Evolutionary conservation across 1,140 invertebrate genomes (phyloP), one percentile per base, ranked within the genome.

Genomic region (Phymastichus coffea): DNA sequence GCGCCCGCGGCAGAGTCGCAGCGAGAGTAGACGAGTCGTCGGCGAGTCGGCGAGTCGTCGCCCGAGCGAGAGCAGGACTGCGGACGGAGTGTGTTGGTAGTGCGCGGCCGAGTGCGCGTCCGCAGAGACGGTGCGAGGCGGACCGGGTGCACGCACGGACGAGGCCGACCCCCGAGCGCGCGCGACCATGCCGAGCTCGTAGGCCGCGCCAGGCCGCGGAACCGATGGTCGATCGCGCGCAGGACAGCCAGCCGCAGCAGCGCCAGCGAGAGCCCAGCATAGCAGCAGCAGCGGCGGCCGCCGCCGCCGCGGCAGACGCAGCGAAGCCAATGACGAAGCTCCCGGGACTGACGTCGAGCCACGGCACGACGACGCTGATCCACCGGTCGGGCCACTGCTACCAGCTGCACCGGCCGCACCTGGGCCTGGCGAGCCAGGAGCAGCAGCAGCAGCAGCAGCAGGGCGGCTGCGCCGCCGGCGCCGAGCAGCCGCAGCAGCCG

Each of bases 271-370:
- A 23, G 17, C 25, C 37, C 6, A 4, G 4, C 37, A 4, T 23
- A 43, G 4, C 22, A 12, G 25, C 52, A 30, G 15, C 78, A 78
- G 70, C 72, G n/a, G n/a, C n/a, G n/a, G n/a, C n/a, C n/a, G n/a
- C n/a, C n/a, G n/a, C n/a, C n/a, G n/a, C n/a, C n/a, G n/a, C n/a
- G n/a, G n/a, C n/a, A n/a, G n/a, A n/a, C n/a, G n/a, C n/a, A n/a
- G n/a, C n/a, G 28, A 33, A 75, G 65, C 70, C 78, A 68, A 76
- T 80, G 73, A 80, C 78, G 65, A 78, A 80, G 72, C 69, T 80
- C 52, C 73, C 78, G 67, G 68, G 71, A 61, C 43, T 51, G n/a
- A 55, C 73, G 68, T 68, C 75, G 59, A 72, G 57, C 35, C 66
- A 72, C 19, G 72, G 71, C 40, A 72, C 72, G 43, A 77, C 74